phyloP scores from a whole-genome alignment of 2,888 invertebrate genomes.

The Julus scanicus region DNA sequence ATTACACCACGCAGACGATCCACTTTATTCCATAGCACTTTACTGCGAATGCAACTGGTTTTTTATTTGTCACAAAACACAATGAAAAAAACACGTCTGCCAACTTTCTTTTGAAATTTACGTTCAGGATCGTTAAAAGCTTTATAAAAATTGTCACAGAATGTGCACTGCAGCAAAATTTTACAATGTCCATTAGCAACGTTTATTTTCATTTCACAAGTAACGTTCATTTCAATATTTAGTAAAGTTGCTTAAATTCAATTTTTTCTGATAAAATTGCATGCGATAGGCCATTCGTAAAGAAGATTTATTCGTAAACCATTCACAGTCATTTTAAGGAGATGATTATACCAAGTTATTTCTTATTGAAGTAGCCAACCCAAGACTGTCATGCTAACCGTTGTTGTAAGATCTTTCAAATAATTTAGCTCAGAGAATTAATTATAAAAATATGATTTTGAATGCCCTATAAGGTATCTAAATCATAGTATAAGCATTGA shows the following conservation, averaged over 20 bases:
- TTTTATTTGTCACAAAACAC: neutral
- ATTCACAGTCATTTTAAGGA: too few species aligned
- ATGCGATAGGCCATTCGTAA: too few species aligned
- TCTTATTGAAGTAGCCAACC: too few species aligned
- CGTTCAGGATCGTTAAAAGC: neutral
- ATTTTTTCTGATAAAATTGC: neutral
- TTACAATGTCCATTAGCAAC: neutral
- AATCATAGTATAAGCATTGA: too few species aligned
- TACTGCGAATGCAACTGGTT: neutral
- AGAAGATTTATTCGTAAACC: neutral
- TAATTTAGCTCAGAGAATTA: too few species aligned
- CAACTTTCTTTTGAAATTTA: neutral
- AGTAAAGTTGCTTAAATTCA: neutral
- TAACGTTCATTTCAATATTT: neutral
- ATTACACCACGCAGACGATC: slow-evolving; percentile 22
- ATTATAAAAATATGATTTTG: too few species aligned
- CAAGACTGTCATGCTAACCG: too few species aligned
- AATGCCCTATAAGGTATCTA: too few species aligned
- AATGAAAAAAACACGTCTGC: neutral
- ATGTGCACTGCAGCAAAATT: neutral
- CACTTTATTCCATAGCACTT: slow-evolving; percentile 7
- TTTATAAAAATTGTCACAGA: neutral
- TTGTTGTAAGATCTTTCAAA: too few species aligned
- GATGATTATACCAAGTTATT: too few species aligned
- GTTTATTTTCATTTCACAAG: neutral